Conservation (phyloP, 1,140 invertebrate genomes). For the Diorhabda carinulata region DNA sequence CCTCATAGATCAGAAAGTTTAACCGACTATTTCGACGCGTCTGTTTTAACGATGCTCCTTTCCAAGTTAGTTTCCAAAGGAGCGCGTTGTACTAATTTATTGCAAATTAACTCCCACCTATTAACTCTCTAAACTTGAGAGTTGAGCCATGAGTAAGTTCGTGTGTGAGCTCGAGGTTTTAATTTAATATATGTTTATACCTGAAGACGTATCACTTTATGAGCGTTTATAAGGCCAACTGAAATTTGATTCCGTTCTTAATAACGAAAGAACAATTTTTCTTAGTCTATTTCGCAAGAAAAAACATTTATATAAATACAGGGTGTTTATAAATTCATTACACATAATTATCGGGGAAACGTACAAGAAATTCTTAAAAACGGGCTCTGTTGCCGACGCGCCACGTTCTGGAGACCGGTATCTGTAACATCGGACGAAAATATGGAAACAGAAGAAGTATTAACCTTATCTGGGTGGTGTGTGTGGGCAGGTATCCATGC, state of each 20-base stretch:
- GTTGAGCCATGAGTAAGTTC: conserved; percentile 5
- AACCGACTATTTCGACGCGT: neutral
- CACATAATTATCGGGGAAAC: neutral
- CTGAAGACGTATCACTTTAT: neutral
- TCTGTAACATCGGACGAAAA: neutral
- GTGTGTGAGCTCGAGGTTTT: conserved; percentile 5
- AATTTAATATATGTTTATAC: neutral
- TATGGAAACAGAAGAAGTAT: too few species aligned
- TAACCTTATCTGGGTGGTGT: too few species aligned
- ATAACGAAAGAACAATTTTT: neutral
- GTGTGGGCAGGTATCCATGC: too few species aligned
- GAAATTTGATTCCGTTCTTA: too few species aligned
- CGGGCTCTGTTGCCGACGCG: too few species aligned
- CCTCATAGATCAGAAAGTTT: neutral
- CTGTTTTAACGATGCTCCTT: conserved; percentile 3
- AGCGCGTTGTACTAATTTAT: conserved; percentile 10
- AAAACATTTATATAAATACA: neutral
- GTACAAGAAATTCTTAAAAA: too few species aligned
- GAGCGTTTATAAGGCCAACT: too few species aligned
- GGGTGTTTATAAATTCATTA: neutral
- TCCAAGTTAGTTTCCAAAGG: conserved; percentile 6
- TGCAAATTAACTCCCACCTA: conserved; percentile 7
- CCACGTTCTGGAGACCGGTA: neutral
- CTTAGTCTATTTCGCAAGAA: neutral
- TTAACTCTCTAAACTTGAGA: conserved; percentile 5